A percentile compares a stretch with the other conserved stretches of the same genome.
These are phyloP conservation scores for Thripadectes ignobilis DNA, from an alignment of 2,797 vertebrate species.

Conservation along the genomic window DNA sequence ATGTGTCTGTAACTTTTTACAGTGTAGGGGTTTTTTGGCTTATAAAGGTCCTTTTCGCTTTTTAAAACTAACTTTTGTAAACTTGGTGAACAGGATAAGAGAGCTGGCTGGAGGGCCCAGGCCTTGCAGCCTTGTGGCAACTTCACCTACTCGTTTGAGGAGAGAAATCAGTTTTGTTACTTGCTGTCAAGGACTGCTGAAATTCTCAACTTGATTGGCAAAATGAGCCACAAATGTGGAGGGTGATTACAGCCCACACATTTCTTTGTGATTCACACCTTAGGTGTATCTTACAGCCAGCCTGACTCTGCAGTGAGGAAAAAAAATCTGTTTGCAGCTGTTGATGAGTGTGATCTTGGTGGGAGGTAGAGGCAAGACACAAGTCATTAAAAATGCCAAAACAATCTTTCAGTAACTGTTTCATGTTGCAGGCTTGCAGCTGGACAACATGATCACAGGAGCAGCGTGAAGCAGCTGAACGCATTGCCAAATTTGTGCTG, in stretches of 20 bases:
- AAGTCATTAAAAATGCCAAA: neutral
- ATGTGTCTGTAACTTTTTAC: neutral
- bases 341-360: constrained; percentile 28
- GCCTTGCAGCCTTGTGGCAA: neutral
- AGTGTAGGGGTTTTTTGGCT: neutral
- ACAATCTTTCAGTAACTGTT: neutral
- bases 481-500: neutral
- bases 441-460: neutral
- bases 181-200: neutral
- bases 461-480: neutral
- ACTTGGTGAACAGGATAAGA: neutral
- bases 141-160: neutral
- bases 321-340: neutral
- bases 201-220: neutral
- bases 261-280: constrained; percentile 33
- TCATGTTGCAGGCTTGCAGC: neutral
- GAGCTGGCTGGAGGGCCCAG: neutral
- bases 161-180: neutral
- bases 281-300: neutral
- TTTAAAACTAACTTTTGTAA: neutral
- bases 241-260: constrained; percentile 24
- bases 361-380: neutral
- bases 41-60: neutral
- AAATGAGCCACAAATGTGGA: constrained; percentile 7
- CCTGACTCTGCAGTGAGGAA: neutral